A percentile compares a stretch with the other conserved stretches of the same genome.
Conservation (phyloP, 2,888 invertebrate species). For the Stenchaetothrips biformis region DNA sequence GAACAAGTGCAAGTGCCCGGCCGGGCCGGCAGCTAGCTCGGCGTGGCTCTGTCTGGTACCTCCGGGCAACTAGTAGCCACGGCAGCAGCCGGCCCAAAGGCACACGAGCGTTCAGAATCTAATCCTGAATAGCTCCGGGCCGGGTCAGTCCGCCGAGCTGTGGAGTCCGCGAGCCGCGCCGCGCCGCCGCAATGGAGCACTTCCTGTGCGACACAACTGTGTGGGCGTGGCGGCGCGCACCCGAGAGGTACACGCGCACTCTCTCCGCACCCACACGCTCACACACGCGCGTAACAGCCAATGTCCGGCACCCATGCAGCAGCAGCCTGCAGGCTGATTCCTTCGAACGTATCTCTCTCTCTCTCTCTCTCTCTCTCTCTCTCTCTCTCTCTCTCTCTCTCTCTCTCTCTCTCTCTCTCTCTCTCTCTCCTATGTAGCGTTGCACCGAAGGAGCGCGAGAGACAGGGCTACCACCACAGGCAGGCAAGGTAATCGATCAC, state of each 20-base stretch:
- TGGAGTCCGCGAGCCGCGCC: background rate
- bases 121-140: background rate
- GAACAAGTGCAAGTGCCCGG: too few species aligned
- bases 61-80: too few species aligned
- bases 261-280: background rate
- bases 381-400: background rate
- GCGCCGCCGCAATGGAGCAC: background rate
- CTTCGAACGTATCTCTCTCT: background rate
- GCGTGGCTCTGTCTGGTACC: too few species aligned
- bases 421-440: background rate
- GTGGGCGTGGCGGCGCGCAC: too few species aligned
- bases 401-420: slow-evolving; percentile 1
- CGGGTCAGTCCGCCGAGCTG: background rate
- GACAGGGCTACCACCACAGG: too few species aligned
- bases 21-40: too few species aligned
- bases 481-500: too few species aligned
- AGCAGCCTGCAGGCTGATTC: too few species aligned
- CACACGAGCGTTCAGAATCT: background rate
- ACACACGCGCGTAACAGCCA: background rate
- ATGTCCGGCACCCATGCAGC: too few species aligned
- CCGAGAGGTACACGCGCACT: too few species aligned
- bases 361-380: background rate
- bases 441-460: too few species aligned
- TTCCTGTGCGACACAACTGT: background rate
- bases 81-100: background rate